A percentile compares a stretch with the other conserved stretches of the same genome.
Conservation (phyloP, 1,140 invertebrate genomes). For the Diabrotica virgifera region DNA sequence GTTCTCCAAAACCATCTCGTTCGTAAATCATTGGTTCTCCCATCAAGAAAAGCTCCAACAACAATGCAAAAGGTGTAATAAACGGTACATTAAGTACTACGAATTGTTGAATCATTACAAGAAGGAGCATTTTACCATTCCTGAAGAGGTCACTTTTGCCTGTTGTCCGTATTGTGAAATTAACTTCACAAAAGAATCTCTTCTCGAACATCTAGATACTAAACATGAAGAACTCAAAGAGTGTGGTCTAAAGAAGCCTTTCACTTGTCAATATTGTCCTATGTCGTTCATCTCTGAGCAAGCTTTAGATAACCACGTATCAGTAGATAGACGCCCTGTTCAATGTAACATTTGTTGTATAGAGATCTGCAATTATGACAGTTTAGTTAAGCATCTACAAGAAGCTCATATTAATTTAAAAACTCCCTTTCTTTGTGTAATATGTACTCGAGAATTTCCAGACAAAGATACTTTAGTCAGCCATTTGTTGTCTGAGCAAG, state of each 20-base stretch:
- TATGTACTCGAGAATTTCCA: not conserved
- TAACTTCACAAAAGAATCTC: not conserved
- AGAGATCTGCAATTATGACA: not conserved
- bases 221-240: not conserved
- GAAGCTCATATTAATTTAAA: not conserved
- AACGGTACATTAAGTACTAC: not conserved
- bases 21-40: not conserved
- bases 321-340: not conserved
- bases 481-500: not conserved
- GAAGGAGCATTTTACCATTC: too few species aligned
- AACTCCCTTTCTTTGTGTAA: not conserved
- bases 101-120: too few species aligned
- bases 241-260: not conserved
- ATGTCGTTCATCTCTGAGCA: not conserved
- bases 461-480: not conserved
- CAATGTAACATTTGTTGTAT: not conserved
- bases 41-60: not conserved
- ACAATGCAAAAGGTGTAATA: not conserved
- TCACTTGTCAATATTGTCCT: not conserved
- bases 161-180: not conserved
- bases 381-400: not conserved
- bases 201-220: not conserved
- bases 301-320: not conserved
- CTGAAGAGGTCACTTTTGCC: not conserved
- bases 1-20: not conserved